Evolutionary conservation across 2,797 vertebrate genomes (phyloP), one percentile per base, ranked within the genome.

Genomic region (Alca torda): DNA sequence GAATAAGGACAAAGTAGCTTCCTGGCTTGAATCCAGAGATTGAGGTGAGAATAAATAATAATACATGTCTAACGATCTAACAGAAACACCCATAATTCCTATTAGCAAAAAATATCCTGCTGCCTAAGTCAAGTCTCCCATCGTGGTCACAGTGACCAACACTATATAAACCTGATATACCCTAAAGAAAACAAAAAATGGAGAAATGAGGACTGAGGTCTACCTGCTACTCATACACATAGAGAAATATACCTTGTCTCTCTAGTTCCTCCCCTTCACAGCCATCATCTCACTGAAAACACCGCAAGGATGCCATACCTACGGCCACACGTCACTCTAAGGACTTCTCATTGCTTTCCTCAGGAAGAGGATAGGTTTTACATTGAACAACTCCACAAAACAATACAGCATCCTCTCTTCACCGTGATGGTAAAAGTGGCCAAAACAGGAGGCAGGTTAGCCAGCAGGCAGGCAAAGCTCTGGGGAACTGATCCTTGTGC

Each of bases 41-140:
- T 65, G 65, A 89, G 75, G 41, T 45, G 68, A 82, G 80, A 95
- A 96, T 95, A 96, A 95, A 94, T 72, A 94, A 91, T 57, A 87
- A 85, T 57, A 84, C 0, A 0, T 39, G 31, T 50, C 84, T 93
- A 83, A 93, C 0, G 0, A 90, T 67, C 54, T n/a, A 60, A 79
- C 81, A 94, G 65, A 37, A 79, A 63, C 43, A 94, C 25, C 45
- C 80, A n/a, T 76, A 77, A 88, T 61, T 75, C 50, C 92, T 87
- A 56, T n/a, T 50, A 87, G 74, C 82, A 84, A 87, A 72, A 69
- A 60, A 65, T 69, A 90, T 84, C 87, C 63, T 72, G 63, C 80
- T 90, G 84, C 67, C 54, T 13, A 39, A 61, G 63, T 51, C 48
- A 33, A 45, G 57, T 20, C 76, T 90, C 50, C 92, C 60, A 1